A percentile compares a stretch with the other conserved stretches of the same genome.
These are phyloP conservation scores for Glomeris marginata DNA, from an alignment of 2,888 invertebrate species.

Conservation along the genomic window DNA sequence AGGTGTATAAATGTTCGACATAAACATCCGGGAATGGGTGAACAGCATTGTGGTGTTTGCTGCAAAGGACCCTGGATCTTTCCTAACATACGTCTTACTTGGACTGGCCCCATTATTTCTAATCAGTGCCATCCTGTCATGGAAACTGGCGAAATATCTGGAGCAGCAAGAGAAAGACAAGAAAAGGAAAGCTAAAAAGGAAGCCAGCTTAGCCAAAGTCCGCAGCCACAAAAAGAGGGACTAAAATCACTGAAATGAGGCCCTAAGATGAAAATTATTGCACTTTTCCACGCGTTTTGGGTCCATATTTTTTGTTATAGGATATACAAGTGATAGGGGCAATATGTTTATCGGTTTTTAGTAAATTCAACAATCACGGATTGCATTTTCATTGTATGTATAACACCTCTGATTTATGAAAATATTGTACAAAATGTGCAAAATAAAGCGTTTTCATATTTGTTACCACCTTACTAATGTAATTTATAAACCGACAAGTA, in stretches of 20 bases:
- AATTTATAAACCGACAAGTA: no score
- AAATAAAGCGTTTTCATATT: no score
- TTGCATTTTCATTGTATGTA: no score
- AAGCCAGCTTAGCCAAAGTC: slow-evolving; percentile 28
- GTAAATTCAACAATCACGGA: no score
- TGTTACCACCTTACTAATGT: no score
- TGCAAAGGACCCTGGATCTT: slow-evolving; percentile 30
- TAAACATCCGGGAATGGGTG: slow-evolving; percentile 19
- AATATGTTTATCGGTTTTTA: no score
- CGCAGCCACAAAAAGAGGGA: slow-evolving; percentile 2
- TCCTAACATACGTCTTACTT: slow-evolving; percentile 36
- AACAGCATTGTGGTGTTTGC: slow-evolving; percentile 25
- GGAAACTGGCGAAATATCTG: slow-evolving; percentile 37
- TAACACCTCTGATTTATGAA: no score
- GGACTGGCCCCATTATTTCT: slow-evolving; percentile 37
- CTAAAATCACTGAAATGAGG: slow-evolving; percentile 13
- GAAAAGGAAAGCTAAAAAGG: slow-evolving; percentile 30
- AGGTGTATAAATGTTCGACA: background rate
- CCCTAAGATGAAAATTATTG: no score
- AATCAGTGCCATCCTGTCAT: slow-evolving; percentile 36
- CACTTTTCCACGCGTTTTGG: no score
- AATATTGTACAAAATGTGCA: no score
- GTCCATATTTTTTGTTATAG: no score
- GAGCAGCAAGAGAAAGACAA: slow-evolving; percentile 37
- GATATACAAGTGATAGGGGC: no score